phyloP scores from a whole-genome alignment of 1,140 invertebrate species.

The Medauroidea extradentata region DNA sequence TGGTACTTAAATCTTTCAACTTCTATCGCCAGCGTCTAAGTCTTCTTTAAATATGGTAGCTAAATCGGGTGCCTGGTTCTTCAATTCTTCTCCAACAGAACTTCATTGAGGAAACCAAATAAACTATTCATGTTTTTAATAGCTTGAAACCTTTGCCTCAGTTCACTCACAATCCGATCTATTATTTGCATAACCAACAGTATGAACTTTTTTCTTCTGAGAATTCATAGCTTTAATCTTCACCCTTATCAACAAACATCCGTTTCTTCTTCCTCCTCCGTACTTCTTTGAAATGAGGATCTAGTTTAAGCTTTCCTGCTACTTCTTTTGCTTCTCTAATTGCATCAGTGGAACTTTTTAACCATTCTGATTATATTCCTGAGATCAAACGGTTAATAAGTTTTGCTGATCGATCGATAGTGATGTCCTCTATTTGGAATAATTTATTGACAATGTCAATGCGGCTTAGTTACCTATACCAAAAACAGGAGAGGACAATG shows the following conservation, averaged over 20 bases:
- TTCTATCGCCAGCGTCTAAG: too few species aligned
- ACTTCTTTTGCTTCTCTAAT: constrained; percentile 7
- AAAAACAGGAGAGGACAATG: constrained; percentile 10
- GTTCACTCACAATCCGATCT: too few species aligned
- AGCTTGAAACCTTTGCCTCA: too few species aligned
- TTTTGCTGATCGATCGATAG: constrained; percentile 11
- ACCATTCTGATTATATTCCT: constrained; percentile 10
- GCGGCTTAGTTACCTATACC: constrained; percentile 11
- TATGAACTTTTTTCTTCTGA: too few species aligned
- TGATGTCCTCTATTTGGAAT: constrained; percentile 11
- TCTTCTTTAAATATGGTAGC: too few species aligned
- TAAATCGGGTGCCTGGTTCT: too few species aligned
- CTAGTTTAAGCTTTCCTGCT: neutral
- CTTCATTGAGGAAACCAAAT: too few species aligned
- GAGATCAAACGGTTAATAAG: constrained; percentile 9
- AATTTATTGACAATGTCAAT: constrained; percentile 12
- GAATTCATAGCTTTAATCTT: neutral
- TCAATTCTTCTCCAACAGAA: too few species aligned
- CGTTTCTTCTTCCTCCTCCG: constrained; percentile 1
- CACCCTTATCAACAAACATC: constrained; percentile 7
- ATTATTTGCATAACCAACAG: too few species aligned
- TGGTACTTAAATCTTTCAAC: too few species aligned
- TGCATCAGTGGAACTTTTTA: constrained; percentile 6
- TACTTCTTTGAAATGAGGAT: constrained; percentile 9
- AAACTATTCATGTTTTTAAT: too few species aligned